Percentiles rank a stretch among this genome's conserved stretches.
Conservation (phyloP, 2,888 invertebrate genomes). For the Nephrotoma appendiculata region DNA sequence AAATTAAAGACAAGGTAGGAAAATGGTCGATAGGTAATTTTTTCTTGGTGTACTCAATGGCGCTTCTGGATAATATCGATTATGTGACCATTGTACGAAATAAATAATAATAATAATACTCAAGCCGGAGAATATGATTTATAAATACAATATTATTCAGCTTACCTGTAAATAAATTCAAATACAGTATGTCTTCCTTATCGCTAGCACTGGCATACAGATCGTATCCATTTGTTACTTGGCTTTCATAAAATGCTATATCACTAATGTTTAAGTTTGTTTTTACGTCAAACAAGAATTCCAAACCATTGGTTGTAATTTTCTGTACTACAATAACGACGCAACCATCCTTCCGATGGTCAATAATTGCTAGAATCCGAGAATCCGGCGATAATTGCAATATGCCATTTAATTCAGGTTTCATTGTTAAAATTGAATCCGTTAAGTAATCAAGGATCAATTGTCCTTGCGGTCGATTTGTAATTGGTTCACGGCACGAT, state of each 20-base stretch:
- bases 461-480: conserved; percentile 46
- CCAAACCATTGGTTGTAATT: conserved; percentile 47
- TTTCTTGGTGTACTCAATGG: no score
- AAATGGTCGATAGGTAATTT: no score
- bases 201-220: conserved; percentile 56
- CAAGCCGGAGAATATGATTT: no score
- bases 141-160: background rate
- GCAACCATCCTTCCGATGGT: conserved; percentile 37
- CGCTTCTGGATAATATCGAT: no score
- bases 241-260: conserved; percentile 56
- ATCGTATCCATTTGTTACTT: conserved; percentile 56
- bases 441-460: conserved; percentile 56
- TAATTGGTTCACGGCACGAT: conserved; percentile 53
- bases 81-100: no score
- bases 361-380: conserved; percentile 50
- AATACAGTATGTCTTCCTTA: conserved; percentile 54
- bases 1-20: no score
- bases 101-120: no score
- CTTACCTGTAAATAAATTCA: conserved; percentile 50
- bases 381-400: conserved; percentile 59
- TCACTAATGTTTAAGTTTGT: conserved; percentile 58
- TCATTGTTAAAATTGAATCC: conserved; percentile 49
- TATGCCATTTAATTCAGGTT: conserved; percentile 44
- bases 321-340: conserved; percentile 49
- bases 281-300: conserved; percentile 58